Percentiles rank a stretch among this genome's conserved stretches.
These are phyloP conservation scores for Spicauda simplicius DNA, from an alignment of 2,888 invertebrate genomes.

Conservation along the genomic window DNA sequence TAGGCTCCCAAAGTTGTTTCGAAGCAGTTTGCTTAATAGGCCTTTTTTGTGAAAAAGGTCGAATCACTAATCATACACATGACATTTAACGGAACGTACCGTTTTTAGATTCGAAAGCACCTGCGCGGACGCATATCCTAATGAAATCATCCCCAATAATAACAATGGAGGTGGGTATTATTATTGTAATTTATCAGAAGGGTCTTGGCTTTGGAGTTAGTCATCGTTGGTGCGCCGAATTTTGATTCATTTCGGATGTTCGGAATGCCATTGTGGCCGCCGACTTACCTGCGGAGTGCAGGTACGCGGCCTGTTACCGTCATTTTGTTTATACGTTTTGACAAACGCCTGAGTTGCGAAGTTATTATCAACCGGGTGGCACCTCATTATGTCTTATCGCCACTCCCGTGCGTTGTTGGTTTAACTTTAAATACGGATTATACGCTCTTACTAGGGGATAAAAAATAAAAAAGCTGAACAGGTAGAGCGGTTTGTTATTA, in stretches of 20 bases:
- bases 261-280: constrained; percentile 80
- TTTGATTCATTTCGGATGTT: constrained; percentile 81
- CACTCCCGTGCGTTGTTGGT: constrained; percentile 10
- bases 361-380: constrained; percentile 71
- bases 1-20: constrained; percentile 19
- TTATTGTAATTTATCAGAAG: constrained; percentile 71
- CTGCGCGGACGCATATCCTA: constrained; percentile 63
- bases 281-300: constrained; percentile 67
- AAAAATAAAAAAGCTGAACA: constrained; percentile 1
- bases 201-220: constrained; percentile 53
- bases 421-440: constrained; percentile 26
- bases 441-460: neutral
- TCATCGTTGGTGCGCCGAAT: constrained; percentile 63
- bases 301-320: constrained; percentile 48
- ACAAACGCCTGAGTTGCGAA: constrained; percentile 69
- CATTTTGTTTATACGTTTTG: constrained; percentile 74
- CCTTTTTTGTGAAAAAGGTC: constrained; percentile 26
- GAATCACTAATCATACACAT: constrained; percentile 34
- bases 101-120: constrained; percentile 47
- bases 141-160: constrained; percentile 79
- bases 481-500: neutral
- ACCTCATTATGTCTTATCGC: constrained; percentile 34
- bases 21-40: constrained; percentile 21
- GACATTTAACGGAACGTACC: constrained; percentile 32
- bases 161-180: constrained; percentile 71